Evolutionary conservation across 1,140 invertebrate genomes (phyloP).

Genomic region (Ptiloglossa arizonensis): DNA sequence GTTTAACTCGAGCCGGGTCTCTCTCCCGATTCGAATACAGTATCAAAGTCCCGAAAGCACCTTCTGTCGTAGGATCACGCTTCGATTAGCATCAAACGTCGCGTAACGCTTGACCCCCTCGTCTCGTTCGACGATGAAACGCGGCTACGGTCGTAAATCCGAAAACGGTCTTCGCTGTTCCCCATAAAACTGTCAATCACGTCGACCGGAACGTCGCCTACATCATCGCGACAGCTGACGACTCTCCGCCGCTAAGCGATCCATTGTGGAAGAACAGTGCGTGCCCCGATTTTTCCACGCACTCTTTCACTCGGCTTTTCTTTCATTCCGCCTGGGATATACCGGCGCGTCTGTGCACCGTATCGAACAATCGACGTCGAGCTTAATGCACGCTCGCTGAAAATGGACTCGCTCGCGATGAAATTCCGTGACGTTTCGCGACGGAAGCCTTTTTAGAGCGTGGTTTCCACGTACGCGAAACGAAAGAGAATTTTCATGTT

Average conservation of each 20-base stretch:
- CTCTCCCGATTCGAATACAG: no score
- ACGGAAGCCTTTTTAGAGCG: not conserved
- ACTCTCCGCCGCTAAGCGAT: slow-evolving; percentile 73
- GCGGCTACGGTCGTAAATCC: slow-evolving; percentile 68
- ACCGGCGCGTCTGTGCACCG: not conserved
- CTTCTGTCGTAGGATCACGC: slow-evolving; percentile 11
- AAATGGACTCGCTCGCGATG: slow-evolving; percentile 26
- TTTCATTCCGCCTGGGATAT: slow-evolving; percentile 17
- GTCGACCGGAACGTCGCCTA: slow-evolving; percentile 57
- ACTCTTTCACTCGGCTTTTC: slow-evolving; percentile 27
- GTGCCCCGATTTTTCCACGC: slow-evolving; percentile 59
- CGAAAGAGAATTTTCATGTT: not conserved
- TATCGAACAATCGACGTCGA: slow-evolving; percentile 40
- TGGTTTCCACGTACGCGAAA: not conserved
- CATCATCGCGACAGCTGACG: slow-evolving; percentile 74
- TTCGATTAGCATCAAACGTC: slow-evolving; percentile 60
- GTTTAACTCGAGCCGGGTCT: no score
- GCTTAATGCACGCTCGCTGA: slow-evolving; percentile 32
- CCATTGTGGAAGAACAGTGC: slow-evolving; percentile 70
- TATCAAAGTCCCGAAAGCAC: not conserved
- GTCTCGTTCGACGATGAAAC: slow-evolving; percentile 45
- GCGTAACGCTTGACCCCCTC: slow-evolving; percentile 25
- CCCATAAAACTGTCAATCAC: slow-evolving; percentile 80
- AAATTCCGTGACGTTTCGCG: slow-evolving; percentile 28
- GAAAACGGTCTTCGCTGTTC: slow-evolving; percentile 61